Conservation (phyloP, 1,140 invertebrate genomes). For the Drosophila tristis region DNA sequence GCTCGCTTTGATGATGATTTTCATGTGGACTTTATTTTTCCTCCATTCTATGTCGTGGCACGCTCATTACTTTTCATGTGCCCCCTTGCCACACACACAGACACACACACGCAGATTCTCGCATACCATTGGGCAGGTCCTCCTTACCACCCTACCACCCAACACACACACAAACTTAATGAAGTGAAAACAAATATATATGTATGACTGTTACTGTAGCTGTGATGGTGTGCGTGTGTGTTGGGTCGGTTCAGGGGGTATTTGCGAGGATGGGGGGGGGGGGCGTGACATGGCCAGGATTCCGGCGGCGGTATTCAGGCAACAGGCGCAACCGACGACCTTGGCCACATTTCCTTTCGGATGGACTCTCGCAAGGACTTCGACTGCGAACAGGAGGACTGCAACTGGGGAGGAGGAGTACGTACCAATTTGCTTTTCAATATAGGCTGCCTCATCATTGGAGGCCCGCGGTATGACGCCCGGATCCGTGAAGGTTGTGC, state of each 20-base stretch:
- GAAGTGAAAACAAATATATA: conserved; percentile 78
- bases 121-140: background rate
- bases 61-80: conserved; percentile 79
- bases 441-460: conserved; percentile 95
- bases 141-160: conserved; percentile 7
- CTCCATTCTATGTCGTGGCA: conserved; percentile 68
- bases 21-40: conserved; percentile 52
- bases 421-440: conserved; percentile 93
- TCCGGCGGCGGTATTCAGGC: conserved; percentile 42
- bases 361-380: conserved; percentile 37
- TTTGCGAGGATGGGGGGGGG: conserved; percentile 2
- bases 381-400: conserved; percentile 2
- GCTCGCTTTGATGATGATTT: conserved; percentile 75
- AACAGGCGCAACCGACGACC: conserved; percentile 70
- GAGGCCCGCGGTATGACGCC: conserved; percentile 96
- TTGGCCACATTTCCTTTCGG: conserved; percentile 63
- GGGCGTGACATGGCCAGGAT: conserved; percentile 7
- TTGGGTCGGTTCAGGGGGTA: conserved; percentile 12
- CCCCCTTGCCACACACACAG: conserved; percentile 5
- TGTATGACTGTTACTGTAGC: conserved; percentile 23
- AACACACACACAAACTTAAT: conserved; percentile 59
- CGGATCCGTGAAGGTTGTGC: conserved; percentile 97
- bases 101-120: no score
- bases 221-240: conserved; percentile 17
- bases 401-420: conserved; percentile 10